Conservation (phyloP, 2,888 invertebrate species). For the Syrphus vitripennis region DNA sequence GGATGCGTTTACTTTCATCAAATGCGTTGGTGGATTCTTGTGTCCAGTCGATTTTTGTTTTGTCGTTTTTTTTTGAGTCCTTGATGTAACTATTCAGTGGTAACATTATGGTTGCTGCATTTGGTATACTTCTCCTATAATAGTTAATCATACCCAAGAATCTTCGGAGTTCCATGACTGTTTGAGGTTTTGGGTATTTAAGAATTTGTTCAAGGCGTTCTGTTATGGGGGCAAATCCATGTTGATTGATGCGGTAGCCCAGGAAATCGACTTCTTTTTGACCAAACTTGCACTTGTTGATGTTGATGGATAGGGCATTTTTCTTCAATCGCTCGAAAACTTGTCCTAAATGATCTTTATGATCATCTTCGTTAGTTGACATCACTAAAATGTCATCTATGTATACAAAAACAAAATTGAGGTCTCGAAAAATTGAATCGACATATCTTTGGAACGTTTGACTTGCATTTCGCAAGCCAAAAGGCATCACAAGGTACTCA, state of each 20-base stretch:
- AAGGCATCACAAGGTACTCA: conserved; percentile 75
- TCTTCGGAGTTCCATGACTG: conserved; percentile 9
- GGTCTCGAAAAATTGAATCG: conserved; percentile 62
- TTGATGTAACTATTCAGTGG: not conserved
- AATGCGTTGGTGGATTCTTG: not conserved
- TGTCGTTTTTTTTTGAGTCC: conserved; percentile 14
- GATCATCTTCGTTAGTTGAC: not conserved
- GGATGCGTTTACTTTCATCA: not conserved
- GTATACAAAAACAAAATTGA: conserved; percentile 42
- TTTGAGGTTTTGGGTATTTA: conserved; percentile 12
- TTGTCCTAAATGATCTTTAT: not conserved
- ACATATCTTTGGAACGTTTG: conserved; percentile 76
- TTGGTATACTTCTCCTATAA: conserved; percentile 18
- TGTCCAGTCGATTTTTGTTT: not conserved
- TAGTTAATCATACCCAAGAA: conserved; percentile 16
- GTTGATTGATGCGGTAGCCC: not conserved
- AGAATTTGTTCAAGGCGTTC: conserved; percentile 7
- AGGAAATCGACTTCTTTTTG: conserved; percentile 1
- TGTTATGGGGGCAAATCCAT: not conserved
- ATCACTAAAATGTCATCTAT: conserved; percentile 19
- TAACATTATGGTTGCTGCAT: not conserved
- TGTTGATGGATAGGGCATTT: not conserved
- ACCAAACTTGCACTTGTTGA: conserved; percentile 1
- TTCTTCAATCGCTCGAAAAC: not conserved
- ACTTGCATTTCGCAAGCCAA: conserved; percentile 76